Conservation (phyloP, 2,113 vertebrate species). For the Saguinus imperator region DNA sequence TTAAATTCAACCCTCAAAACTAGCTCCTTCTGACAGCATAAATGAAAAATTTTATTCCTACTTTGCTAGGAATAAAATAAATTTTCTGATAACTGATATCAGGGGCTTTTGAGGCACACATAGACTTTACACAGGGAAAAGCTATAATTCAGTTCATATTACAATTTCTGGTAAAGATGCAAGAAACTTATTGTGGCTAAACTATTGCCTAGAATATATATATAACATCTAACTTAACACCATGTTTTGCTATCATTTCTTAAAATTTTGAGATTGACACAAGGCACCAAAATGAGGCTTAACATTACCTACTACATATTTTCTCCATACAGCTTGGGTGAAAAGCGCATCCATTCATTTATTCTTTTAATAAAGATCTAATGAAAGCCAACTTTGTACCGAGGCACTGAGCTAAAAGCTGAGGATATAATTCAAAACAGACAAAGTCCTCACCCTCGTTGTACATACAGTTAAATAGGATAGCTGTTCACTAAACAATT, state of each 20-base stretch:
- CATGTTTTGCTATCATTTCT: not conserved
- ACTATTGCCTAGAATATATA: conserved; percentile 1
- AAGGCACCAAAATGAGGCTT: not conserved
- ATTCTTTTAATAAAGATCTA: not conserved
- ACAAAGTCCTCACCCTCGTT: not conserved
- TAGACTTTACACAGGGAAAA: conserved; percentile 25
- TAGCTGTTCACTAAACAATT: not conserved
- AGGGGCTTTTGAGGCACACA: not conserved
- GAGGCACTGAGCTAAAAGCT: not conserved
- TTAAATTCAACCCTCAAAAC: conserved; percentile 40
- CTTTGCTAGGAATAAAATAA: conserved; percentile 29
- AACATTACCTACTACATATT: not conserved
- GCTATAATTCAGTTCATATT: conserved; percentile 36
- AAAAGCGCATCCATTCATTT: not conserved
- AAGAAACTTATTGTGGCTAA: conserved; percentile 2
- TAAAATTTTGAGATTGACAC: not conserved
- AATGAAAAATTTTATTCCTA: conserved; percentile 12
- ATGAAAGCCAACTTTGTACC: not conserved
- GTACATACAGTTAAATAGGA: not conserved
- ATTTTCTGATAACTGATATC: conserved; percentile 22
- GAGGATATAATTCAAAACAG: not conserved
- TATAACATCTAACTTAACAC: not conserved
- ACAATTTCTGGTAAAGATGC: conserved; percentile 8
- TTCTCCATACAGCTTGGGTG: not conserved
- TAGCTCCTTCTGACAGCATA: not conserved